Evolutionary conservation across 2,797 vertebrate genomes (phyloP), one percentile per base, ranked within the genome.

Genomic region (Gymnocypris eckloni): DNA sequence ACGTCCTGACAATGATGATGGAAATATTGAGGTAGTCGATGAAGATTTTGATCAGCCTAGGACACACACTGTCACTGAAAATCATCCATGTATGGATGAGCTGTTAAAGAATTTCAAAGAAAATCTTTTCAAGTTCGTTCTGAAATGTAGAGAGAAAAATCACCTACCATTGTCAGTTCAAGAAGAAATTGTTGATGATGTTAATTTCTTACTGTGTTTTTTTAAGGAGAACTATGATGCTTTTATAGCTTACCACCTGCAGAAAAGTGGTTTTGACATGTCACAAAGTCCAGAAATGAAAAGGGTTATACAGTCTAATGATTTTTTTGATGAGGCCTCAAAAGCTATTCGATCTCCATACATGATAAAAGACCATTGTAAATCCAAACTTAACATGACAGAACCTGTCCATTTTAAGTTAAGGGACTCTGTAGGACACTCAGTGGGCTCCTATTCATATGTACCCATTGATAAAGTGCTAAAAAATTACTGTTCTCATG

Each of bases 301-400:
- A 56, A 59, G 54, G 8, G 54, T 73, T 25, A 45, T 20, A 73
- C 41, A 41, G 41, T 41, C 70, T 12, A 41, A 37, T 39, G 70
- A 72, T 41, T 72, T 73, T 73, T 48, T 73, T 73, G 71, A 72
- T 39, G 37, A 25, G 7, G 71, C 43, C 43, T 48, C 71, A n/a
- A 73, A 73, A 73, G 71, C 45, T n/a, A 48, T 73, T 43, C 18
- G 71, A 41, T 73, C 39, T 39, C 39, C 39, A 39, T 39, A 39
- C 39, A 39, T 39, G 43, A 12, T 73, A 45, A n/a, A 22, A 48
- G 39, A 25, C 6, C 43, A 73, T 73, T 73, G 71, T 10, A 48
- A 48, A 15, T 72, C 70, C 20, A 73, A 73, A 10, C 43, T 45
- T 73, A 43, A 48, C 20, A 48, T 39, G 39, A 39, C 39, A 39